A percentile compares a stretch with the other conserved stretches of the same genome.
phyloP scores from a whole-genome alignment of 2,113 vertebrate genomes.

The Illadopsis cleaveri region DNA sequence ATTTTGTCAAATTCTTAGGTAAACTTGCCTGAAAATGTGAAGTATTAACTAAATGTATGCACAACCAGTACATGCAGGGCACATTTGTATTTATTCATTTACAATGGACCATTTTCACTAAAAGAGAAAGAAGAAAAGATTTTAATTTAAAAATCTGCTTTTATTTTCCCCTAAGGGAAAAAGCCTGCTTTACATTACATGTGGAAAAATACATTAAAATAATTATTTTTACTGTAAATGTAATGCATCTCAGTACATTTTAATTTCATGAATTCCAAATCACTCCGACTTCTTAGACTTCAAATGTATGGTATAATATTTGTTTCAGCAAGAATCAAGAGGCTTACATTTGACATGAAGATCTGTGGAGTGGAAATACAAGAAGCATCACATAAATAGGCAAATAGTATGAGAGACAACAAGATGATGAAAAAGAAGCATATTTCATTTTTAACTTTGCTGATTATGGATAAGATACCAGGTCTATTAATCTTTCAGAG shows the following conservation, averaged over 20 bases:
- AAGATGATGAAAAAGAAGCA: neutral
- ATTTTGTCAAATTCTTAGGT: neutral
- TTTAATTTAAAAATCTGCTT: neutral
- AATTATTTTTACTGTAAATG: neutral
- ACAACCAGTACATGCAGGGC: accelerated
- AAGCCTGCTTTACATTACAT: neutral
- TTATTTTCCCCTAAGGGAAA: neutral
- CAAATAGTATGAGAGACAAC: neutral
- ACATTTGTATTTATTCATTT: neutral
- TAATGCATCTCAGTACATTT: neutral
- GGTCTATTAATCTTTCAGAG: neutral
- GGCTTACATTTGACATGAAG: neutral
- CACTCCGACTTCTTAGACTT: neutral
- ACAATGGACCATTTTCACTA: neutral
- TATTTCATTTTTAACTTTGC: neutral
- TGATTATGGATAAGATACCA: neutral
- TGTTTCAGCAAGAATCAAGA: neutral
- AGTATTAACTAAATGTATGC: neutral
- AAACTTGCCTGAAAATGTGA: neutral
- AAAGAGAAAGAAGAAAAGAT: neutral
- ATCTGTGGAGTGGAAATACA: neutral
- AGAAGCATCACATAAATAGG: neutral
- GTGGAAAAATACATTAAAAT: neutral
- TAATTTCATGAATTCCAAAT: neutral
- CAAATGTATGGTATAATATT: neutral